Percentiles rank a stretch among this genome's conserved stretches.
Evolutionary conservation across 2,888 invertebrate genomes (phyloP).

Genomic region (Blomia tropicalis): DNA sequence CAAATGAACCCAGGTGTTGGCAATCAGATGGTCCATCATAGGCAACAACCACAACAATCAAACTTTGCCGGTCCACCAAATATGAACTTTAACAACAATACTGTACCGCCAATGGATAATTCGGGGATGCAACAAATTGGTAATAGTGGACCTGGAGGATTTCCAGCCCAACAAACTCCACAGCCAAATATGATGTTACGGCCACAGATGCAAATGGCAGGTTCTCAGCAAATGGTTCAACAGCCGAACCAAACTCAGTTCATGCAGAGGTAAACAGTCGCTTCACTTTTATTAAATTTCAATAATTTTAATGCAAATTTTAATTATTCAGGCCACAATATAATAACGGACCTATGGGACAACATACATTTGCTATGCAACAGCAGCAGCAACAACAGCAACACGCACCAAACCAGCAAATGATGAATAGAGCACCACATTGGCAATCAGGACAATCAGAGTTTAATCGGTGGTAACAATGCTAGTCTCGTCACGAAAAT

Average conservation of each 20-base stretch:
- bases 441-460: too few relatives aligned
- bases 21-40: constrained; percentile 10
- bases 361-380: constrained; percentile 8
- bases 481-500: too few relatives aligned
- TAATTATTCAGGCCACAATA: constrained; percentile 27
- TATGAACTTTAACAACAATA: constrained; percentile 22
- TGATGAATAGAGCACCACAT: constrained; percentile 23
- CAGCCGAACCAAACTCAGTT: constrained; percentile 21
- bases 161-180: constrained; percentile 11
- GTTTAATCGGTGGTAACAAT: too few relatives aligned
- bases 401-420: constrained; percentile 25
- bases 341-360: constrained; percentile 28
- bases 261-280: constrained; percentile 19
- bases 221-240: constrained; percentile 15
- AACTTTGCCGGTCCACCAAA: constrained; percentile 21
- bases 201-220: constrained; percentile 24
- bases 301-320: neutral
- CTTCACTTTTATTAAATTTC: neutral
- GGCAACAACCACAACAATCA: constrained; percentile 8
- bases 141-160: neutral
- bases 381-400: constrained; percentile 24
- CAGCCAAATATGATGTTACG: constrained; percentile 25
- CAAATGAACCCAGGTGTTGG: too few relatives aligned
- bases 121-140: neutral
- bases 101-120: constrained; percentile 21